Base-by-base conservation (phyloP, 2,888 invertebrate genomes). In the Lepas anatifera region DNA sequence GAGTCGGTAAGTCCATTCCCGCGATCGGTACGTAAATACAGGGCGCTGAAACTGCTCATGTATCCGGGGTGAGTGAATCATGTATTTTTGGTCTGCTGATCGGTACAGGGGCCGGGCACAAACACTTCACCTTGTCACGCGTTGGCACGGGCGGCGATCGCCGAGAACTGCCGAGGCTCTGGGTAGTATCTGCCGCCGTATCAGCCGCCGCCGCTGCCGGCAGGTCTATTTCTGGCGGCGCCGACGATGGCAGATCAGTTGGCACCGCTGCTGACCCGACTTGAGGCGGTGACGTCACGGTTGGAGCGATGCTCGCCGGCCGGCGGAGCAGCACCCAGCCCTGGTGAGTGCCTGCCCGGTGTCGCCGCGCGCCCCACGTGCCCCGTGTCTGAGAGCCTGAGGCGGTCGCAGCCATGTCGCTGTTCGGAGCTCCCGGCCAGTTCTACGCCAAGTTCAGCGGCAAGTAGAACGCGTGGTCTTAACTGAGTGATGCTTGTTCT, bases 261-360 rank as follows among this genome's bases (percentile, higher is more conserved):
- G 75, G 87, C 88, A 78, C 83, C 85, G 73, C 81, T 90, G 77
- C 87, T 89, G 75, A 85, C 85, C 76, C 87, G 91, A 67, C 52
- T 46, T 18, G 52, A 68, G 68, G 41, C 48, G n/a, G 73, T 64
- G 64, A 64, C 64, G 37, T 39, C 37, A 64, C 64, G 64, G 11
- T 25, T 64, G 64, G 64, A 64, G 64, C 37, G 39, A 7, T 35
- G n/a, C 64, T n/a, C 37, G 39, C 39, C 39, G 25, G 37, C 11
- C 39, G 39, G 25, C 64, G 37, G 39, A 37, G 39, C 22, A 35
- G n/a, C 11, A 11, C 22, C 29, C 18, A 2, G 32, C 13, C 32
- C 32, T 32, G 58, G 58, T 58, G 58, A 58, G 58, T 58, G 32
- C 18, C 32, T 16, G 18, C 16, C 4, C 22, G 32, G 58, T 32